Conservation (phyloP, 1,140 invertebrate genomes). For the Saccostrea glomerata region DNA sequence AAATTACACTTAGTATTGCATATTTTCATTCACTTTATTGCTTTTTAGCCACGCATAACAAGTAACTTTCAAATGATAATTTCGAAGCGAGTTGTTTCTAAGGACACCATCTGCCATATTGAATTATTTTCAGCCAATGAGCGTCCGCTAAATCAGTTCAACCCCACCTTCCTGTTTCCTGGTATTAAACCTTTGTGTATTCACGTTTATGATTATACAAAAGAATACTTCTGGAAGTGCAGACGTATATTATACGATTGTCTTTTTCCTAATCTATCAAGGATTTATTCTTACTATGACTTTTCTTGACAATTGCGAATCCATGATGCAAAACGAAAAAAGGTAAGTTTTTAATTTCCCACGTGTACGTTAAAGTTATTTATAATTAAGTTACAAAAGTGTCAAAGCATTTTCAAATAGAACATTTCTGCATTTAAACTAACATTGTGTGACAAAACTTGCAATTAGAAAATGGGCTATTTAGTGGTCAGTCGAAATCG, state of each 20-base stretch:
- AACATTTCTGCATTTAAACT: too few species aligned
- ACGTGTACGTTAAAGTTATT: too few species aligned
- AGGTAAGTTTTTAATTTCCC: conserved; percentile 25
- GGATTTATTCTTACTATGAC: conserved; percentile 32
- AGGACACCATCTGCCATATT: conserved; percentile 37
- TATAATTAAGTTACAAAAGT: too few species aligned
- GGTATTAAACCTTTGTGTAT: conserved; percentile 20
- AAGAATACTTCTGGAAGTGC: not conserved
- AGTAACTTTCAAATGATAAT: not conserved
- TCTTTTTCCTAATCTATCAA: not conserved
- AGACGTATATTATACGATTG: not conserved
- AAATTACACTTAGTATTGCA: not conserved
- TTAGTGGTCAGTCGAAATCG: not conserved
- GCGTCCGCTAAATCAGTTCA: not conserved
- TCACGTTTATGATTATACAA: conserved; percentile 19
- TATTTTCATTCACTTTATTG: not conserved
- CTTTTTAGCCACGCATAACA: not conserved
- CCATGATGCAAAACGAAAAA: conserved; percentile 37
- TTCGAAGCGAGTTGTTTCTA: conserved; percentile 13
- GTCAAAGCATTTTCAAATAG: too few species aligned
- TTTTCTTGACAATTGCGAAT: conserved; percentile 22
- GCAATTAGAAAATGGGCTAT: not conserved
- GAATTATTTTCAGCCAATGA: conserved; percentile 4
- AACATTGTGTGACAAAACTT: not conserved
- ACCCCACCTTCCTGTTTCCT: conserved; percentile 8